These are phyloP conservation scores for Xenentodon cancila DNA, from an alignment of 2,797 vertebrate genomes.

Conservation along the genomic window DNA sequence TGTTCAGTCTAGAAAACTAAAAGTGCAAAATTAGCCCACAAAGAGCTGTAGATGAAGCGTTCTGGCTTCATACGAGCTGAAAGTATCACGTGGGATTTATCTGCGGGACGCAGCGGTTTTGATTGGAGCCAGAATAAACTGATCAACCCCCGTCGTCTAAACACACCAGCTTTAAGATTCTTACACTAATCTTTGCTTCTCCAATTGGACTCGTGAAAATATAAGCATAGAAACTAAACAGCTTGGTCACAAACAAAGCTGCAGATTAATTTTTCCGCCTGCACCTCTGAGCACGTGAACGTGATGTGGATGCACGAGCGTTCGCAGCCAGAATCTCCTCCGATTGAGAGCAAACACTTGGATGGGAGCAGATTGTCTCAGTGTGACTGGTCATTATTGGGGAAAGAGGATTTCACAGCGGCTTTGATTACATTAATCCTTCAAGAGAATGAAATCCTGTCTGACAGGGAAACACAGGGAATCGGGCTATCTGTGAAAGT, in stretches of 20 bases:
- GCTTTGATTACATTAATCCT: conserved; percentile 79
- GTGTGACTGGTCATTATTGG: conserved; percentile 66
- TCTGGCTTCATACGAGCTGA: conserved; percentile 35
- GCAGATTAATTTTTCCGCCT: no score
- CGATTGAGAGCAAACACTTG: conserved; percentile 52
- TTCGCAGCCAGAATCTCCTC: conserved; percentile 9
- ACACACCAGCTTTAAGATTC: conserved; percentile 66
- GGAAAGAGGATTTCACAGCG: conserved; percentile 72
- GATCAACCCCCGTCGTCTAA: conserved; percentile 58
- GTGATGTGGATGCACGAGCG: no score
- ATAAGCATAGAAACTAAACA: no score
- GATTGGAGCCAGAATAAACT: conserved; percentile 46
- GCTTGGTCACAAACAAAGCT: no score
- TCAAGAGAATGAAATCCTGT: conserved; percentile 63
- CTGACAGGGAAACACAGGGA: conserved; percentile 61
- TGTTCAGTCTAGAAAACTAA: conserved; percentile 28
- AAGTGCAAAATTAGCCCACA: conserved; percentile 40
- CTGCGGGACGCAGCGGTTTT: conserved; percentile 54
- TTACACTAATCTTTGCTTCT: conserved; percentile 63
- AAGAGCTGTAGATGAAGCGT: conserved; percentile 32
- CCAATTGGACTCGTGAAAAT: conserved; percentile 29
- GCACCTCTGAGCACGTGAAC: no score
- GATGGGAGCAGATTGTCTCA: conserved; percentile 65
- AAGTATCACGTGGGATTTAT: conserved; percentile 57
- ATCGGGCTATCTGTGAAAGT: conserved; percentile 50